Percentiles rank a stretch among this genome's conserved stretches.
These are phyloP conservation scores for Urocynchramus pylzowi DNA, from an alignment of 2,113 vertebrate species.

Conservation along the genomic window DNA sequence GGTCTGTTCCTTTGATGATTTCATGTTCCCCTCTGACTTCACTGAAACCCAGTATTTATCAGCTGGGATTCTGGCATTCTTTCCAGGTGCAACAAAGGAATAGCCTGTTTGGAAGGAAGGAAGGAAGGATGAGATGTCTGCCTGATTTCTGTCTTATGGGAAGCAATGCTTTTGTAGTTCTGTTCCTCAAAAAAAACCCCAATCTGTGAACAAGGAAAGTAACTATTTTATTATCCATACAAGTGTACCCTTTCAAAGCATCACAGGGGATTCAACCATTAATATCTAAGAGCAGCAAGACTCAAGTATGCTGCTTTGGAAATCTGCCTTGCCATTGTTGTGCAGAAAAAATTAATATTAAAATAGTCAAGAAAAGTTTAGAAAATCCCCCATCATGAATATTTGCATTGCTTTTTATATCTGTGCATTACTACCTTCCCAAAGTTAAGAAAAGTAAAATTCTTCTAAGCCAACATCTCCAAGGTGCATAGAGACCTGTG, in stretches of 20 bases:
- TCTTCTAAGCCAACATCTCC: not conserved
- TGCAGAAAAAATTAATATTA: not conserved
- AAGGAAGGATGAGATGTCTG: not conserved
- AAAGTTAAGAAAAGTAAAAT: not conserved
- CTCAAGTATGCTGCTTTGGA: not conserved
- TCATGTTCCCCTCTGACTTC: not conserved
- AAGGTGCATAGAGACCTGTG: not conserved
- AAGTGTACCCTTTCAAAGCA: not conserved
- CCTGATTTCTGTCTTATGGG: not conserved
- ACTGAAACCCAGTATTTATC: not conserved
- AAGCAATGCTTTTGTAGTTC: not conserved
- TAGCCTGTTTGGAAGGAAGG: not conserved
- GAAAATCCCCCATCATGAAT: not conserved
- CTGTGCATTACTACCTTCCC: not conserved
- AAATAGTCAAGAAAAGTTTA: not conserved
- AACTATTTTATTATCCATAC: not conserved
- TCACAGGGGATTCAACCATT: not conserved
- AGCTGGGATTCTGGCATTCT: not conserved
- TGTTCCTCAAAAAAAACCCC: not conserved
- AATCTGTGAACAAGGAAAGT: not conserved
- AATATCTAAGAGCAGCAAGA: not conserved
- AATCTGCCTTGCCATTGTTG: not conserved
- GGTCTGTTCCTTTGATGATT: not conserved
- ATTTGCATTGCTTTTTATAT: not conserved
- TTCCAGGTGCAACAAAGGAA: constrained; percentile 10